Base-by-base conservation (phyloP, 2,797 vertebrate genomes). In the Pyrrhura leucotis region DNA sequence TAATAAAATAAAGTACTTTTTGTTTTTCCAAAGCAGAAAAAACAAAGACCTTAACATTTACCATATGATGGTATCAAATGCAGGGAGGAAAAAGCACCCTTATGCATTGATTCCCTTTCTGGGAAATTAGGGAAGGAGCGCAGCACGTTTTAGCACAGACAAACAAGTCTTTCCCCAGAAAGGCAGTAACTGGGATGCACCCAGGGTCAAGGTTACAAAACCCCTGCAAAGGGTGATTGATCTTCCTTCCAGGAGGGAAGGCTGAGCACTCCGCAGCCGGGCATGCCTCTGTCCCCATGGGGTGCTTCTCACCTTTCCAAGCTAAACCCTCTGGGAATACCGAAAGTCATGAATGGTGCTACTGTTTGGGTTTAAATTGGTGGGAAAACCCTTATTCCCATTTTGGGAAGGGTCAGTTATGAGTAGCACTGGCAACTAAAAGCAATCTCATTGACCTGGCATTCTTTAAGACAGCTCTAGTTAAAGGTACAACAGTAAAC, bases 41-140 rank as follows among this genome's bases (percentile, higher is more conserved):
- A 75, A 21, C 42, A 63, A 95, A 84, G 65, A 90, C 40, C 48
- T 83, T 90, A 76, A 85, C 63, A 73, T 90, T 88, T 89, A 91
- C 75, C 66, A 81, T 37, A 65, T 18, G 66, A 91, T 28, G 53
- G 39, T 75, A 95, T 62, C 42, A 79, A 89, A 88, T 16, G 8
- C 16, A 61, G 18, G 15, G 16, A 48, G 39, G 8, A 23, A 14
- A 7, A n/a, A 17, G 28, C 51, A 29, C 23, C 58, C 1, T 44
- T 67, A 17, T 8, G 17, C 40, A 74, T 8, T 21, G 51, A 78
- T 48, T 92, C 47, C 35, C 58, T 85, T 47, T 54, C 54, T 76
- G 73, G 72, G 79, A 93, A 85, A 83, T 81, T 4, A 78, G 37
- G 53, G 39, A 81, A 92, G 48, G 44, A 96, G 44, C 65, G 79